These are phyloP conservation scores for Sula dactylatra DNA, from an alignment of 2,113 vertebrate genomes.

Conservation along the genomic window DNA sequence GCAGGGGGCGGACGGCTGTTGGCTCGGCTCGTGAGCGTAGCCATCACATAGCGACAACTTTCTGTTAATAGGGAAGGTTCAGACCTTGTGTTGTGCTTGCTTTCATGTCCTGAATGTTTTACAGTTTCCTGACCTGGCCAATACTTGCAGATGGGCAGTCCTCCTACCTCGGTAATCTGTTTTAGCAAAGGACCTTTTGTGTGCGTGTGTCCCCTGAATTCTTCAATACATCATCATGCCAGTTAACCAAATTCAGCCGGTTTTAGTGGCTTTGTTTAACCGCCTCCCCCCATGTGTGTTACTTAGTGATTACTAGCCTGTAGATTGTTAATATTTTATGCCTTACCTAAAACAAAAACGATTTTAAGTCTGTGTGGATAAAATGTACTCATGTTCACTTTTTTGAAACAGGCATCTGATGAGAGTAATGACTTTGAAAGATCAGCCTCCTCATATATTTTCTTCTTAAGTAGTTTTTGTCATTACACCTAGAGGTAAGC, in stretches of 20 bases:
- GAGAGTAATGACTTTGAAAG: neutral
- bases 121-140: neutral
- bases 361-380: neutral
- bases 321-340: neutral
- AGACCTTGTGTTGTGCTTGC: neutral
- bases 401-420: neutral
- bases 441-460: neutral
- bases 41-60: neutral
- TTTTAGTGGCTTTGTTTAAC: neutral
- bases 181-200: neutral
- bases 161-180: neutral
- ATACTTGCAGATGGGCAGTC: neutral
- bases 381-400: neutral
- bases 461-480: neutral
- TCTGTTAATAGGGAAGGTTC: neutral
- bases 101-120: accelerated
- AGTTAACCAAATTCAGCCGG: neutral
- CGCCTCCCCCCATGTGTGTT: neutral
- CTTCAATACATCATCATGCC: neutral
- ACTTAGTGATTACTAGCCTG: neutral
- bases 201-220: neutral
- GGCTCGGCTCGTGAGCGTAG: neutral
- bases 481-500: neutral
- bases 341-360: neutral
- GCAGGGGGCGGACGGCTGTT: neutral